These are phyloP conservation scores for Aurelia aurita complex sp. Pacific DNA, from an alignment of 30 jellyfish, hydroid and myxozoan genomes.

Conservation along the genomic window DNA sequence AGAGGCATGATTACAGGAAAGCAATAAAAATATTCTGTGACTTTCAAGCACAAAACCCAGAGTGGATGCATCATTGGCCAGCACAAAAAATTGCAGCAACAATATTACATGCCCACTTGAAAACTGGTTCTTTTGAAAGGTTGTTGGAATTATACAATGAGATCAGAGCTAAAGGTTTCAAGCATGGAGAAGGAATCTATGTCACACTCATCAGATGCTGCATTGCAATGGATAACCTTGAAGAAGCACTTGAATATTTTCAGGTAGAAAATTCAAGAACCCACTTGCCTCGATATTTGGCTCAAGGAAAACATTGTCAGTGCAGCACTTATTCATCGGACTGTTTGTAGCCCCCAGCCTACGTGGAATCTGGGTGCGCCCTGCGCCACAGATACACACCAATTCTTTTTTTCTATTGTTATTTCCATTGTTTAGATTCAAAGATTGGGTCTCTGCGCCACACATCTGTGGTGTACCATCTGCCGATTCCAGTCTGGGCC, in stretches of 20 bases:
- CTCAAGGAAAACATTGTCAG: neutral
- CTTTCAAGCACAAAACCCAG: slow-evolving; percentile 42
- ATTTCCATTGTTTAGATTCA: no score
- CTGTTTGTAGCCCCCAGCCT: no score
- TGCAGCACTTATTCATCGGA: neutral
- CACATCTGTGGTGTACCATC: no score
- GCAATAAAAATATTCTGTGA: slow-evolving; percentile 3
- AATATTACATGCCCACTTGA: slow-evolving; percentile 6
- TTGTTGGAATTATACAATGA: slow-evolving; percentile 14
- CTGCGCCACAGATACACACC: no score
- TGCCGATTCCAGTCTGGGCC: no score
- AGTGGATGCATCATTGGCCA: slow-evolving; percentile 64
- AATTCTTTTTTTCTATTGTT: no score
- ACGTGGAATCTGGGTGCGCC: no score
- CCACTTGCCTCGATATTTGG: neutral
- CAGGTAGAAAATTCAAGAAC: slow-evolving; percentile 10
- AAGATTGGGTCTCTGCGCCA: no score
- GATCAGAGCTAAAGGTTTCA: slow-evolving; percentile 14
- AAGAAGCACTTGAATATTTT: slow-evolving; percentile 27
- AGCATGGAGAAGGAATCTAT: slow-evolving; percentile 64
- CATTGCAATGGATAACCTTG: neutral
- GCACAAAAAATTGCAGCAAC: slow-evolving; percentile 64
- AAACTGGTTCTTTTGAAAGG: slow-evolving; percentile 14
- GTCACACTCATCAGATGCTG: slow-evolving; percentile 46
- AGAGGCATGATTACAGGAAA: slow-evolving; percentile 3